Evolutionary conservation across 2,113 vertebrate genomes (phyloP).

Genomic region (Crypturellus undulatus): DNA sequence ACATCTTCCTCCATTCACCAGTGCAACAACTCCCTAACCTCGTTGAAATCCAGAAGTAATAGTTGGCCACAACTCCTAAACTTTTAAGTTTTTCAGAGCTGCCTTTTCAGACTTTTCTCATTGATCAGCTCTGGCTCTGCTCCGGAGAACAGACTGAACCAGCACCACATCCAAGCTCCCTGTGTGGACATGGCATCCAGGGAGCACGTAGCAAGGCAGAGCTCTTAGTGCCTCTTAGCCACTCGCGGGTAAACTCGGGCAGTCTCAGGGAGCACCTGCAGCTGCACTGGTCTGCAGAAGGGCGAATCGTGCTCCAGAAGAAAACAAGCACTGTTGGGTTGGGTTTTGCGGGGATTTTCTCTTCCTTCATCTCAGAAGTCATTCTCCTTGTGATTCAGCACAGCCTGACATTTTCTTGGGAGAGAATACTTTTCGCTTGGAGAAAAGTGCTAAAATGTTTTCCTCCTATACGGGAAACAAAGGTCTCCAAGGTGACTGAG

Average conservation of each 20-base stretch:
- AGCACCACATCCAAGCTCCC: accelerated
- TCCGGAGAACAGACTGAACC: neutral
- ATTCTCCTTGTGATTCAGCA: neutral
- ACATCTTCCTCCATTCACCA: neutral
- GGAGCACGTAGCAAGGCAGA: neutral
- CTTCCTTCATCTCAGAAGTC: neutral
- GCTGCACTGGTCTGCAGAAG: too few species aligned
- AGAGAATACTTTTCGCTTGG: neutral
- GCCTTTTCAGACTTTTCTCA: neutral
- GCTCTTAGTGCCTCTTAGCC: neutral
- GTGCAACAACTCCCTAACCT: neutral
- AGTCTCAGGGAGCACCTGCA: accelerated
- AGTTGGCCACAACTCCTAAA: too few species aligned
- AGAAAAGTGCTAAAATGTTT: neutral
- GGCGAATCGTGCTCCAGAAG: neutral
- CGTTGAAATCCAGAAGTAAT: neutral
- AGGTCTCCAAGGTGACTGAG: conserved; percentile 33
- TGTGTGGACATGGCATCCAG: accelerated
- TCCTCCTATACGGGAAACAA: neutral
- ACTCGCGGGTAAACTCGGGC: accelerated
- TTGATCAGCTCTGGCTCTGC: neutral
- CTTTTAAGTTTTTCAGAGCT: neutral
- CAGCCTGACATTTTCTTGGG: accelerated
- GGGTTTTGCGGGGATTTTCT: too few species aligned
- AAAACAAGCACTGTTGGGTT: neutral